Evolutionary conservation across 2,113 vertebrate genomes (phyloP).

Genomic region (Hystrix cristata): DNA sequence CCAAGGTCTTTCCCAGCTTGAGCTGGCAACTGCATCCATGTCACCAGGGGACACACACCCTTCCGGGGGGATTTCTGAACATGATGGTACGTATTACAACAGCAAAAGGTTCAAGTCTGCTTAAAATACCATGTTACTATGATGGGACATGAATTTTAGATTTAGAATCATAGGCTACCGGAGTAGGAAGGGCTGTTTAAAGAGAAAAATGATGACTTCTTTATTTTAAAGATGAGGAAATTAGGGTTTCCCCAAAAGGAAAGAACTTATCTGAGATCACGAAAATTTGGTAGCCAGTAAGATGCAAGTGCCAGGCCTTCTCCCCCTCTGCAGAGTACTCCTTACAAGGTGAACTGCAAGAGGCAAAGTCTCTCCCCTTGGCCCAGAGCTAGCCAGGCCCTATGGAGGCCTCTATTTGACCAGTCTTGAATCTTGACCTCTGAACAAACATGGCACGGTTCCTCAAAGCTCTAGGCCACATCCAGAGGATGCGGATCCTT

Average conservation of each 20-base stretch:
- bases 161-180: not conserved
- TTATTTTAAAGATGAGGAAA: conserved; percentile 44
- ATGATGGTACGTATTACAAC: rapidly evolving
- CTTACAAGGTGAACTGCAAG: not conserved
- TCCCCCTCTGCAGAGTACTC: not conserved
- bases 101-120: not conserved
- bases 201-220: not conserved
- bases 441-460: not conserved
- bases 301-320: not conserved
- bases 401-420: not conserved
- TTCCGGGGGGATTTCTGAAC: not conserved
- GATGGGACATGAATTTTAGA: not conserved
- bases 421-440: not conserved
- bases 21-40: not conserved
- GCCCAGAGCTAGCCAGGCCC: not conserved
- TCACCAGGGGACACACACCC: not conserved
- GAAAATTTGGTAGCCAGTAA: not conserved
- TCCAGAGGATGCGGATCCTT: not conserved
- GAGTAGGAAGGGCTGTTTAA: not conserved
- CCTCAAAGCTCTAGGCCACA: too few relatives aligned
- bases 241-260: not conserved
- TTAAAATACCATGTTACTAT: not conserved
- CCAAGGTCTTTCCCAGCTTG: not conserved
- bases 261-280: not conserved
- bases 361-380: not conserved